Evolutionary conservation across 2,888 invertebrate species (phyloP).

Genomic region (Scaptomyza reducta): DNA sequence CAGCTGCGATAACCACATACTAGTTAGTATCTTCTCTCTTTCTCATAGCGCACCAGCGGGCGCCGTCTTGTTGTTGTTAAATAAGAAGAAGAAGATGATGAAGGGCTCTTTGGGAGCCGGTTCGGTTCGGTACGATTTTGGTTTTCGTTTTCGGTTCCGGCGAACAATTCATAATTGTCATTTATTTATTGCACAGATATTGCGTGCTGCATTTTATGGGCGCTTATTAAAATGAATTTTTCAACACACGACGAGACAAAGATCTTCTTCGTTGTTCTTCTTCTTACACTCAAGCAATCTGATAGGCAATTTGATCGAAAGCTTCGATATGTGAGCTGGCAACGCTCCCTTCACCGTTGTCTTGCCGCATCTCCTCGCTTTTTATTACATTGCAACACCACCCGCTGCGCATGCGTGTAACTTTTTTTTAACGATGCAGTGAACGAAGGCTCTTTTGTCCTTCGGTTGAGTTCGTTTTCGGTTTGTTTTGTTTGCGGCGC

Average conservation of each 20-base stretch:
- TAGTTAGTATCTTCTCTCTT: not conserved
- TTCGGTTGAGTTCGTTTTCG: slow-evolving; percentile 38
- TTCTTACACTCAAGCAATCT: slow-evolving; percentile 54
- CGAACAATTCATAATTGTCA: slow-evolving; percentile 84
- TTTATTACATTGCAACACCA: slow-evolving; percentile 67
- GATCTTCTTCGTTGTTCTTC: not conserved
- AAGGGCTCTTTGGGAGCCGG: slow-evolving; percentile 32
- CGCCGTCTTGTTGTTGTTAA: slow-evolving; percentile 64
- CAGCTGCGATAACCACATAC: slow-evolving; percentile 20
- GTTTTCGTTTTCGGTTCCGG: slow-evolving; percentile 16
- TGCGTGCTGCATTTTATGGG: slow-evolving; percentile 81
- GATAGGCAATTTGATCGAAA: slow-evolving; percentile 83
- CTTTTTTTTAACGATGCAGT: slow-evolving; percentile 53
- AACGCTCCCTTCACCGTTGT: not conserved
- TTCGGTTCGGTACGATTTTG: slow-evolving; percentile 1
- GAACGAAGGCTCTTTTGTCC: slow-evolving; percentile 53
- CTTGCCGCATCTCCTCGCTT: slow-evolving; percentile 15
- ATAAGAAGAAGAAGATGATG: slow-evolving; percentile 8
- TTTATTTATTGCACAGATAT: slow-evolving; percentile 82
- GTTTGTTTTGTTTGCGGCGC: slow-evolving; percentile 63
- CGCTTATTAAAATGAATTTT: slow-evolving; percentile 83
- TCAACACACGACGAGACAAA: slow-evolving; percentile 57
- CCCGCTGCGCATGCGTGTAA: slow-evolving; percentile 72
- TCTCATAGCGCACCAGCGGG: slow-evolving; percentile 64
- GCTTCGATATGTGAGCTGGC: slow-evolving; percentile 75